Percentiles rank a stretch among this genome's conserved stretches.
These are phyloP conservation scores for Carterocephalus palaemon DNA, from an alignment of 2,888 invertebrate genomes.

Conservation along the genomic window DNA sequence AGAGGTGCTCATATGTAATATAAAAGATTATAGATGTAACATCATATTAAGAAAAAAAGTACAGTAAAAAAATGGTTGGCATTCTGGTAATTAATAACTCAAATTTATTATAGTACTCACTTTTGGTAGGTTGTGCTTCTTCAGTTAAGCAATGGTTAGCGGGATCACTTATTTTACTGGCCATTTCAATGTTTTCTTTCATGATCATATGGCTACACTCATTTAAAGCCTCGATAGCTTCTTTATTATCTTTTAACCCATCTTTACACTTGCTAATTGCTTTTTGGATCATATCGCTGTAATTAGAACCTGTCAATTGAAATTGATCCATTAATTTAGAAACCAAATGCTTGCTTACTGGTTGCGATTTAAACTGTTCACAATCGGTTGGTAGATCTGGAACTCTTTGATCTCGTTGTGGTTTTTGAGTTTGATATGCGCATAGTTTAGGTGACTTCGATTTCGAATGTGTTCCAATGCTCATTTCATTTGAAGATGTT, in stretches of 20 bases:
- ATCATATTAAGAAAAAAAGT: too few species aligned
- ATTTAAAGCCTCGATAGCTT: slow-evolving; percentile 3
- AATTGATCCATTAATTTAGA: slow-evolving; percentile 2
- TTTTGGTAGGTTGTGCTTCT: not conserved
- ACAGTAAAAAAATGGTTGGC: too few species aligned
- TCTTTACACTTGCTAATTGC: slow-evolving; percentile 10
- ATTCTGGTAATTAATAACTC: too few species aligned
- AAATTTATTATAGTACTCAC: not conserved
- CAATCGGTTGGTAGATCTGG: not conserved
- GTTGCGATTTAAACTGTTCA: not conserved
- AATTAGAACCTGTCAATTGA: slow-evolving; percentile 7
- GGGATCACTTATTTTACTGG: not conserved
- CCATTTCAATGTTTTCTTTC: slow-evolving; percentile 3
- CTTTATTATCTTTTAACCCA: not conserved
- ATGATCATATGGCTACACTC: slow-evolving; percentile 6
- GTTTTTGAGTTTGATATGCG: not conserved
- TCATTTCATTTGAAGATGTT: not conserved
- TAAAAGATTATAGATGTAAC: too few species aligned
- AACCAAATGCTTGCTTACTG: not conserved
- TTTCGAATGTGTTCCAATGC: too few species aligned
- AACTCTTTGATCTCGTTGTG: not conserved
- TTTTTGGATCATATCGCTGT: slow-evolving; percentile 5
- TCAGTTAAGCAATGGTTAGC: too few species aligned
- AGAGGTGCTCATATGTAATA: too few species aligned
- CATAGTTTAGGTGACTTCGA: not conserved